These are phyloP conservation scores for Drosophila pachea DNA, from an alignment of 1,140 invertebrate species.

Conservation along the genomic window DNA sequence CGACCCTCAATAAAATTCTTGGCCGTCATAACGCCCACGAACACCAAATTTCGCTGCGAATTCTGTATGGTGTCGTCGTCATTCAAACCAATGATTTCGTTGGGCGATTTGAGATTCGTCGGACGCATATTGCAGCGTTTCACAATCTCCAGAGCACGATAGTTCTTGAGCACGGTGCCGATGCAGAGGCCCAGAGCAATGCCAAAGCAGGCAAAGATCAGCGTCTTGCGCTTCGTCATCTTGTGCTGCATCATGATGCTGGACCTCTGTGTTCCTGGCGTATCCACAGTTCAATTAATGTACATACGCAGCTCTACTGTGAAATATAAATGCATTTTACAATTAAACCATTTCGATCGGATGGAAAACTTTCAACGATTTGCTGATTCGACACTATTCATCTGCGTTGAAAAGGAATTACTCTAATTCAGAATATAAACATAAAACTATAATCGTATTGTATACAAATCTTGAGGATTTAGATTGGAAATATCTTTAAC, in stretches of 20 bases:
- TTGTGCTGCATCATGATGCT: constrained; percentile 57
- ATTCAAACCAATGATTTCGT: constrained; percentile 80
- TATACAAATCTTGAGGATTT: no score
- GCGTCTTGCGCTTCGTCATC: constrained; percentile 74
- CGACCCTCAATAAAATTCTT: constrained; percentile 91
- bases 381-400: no score
- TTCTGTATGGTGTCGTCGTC: constrained; percentile 81
- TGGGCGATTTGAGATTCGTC: constrained; percentile 63
- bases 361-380: not conserved
- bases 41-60: constrained; percentile 84
- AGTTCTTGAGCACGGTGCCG: constrained; percentile 75
- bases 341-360: constrained; percentile 15
- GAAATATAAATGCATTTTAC: not conserved
- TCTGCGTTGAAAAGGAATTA: no score
- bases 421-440: no score
- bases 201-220: constrained; percentile 73
- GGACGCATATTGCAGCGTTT: constrained; percentile 69
- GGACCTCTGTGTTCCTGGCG: not conserved
- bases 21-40: constrained; percentile 98
- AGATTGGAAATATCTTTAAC: not conserved
- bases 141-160: constrained; percentile 72
- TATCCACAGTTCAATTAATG: constrained; percentile 8
- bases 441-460: no score
- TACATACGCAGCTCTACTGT: constrained; percentile 6
- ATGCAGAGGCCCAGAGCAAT: constrained; percentile 75